Evolutionary conservation across 1,140 invertebrate species (phyloP).

Genomic region (Aphaenogaster rudis): DNA sequence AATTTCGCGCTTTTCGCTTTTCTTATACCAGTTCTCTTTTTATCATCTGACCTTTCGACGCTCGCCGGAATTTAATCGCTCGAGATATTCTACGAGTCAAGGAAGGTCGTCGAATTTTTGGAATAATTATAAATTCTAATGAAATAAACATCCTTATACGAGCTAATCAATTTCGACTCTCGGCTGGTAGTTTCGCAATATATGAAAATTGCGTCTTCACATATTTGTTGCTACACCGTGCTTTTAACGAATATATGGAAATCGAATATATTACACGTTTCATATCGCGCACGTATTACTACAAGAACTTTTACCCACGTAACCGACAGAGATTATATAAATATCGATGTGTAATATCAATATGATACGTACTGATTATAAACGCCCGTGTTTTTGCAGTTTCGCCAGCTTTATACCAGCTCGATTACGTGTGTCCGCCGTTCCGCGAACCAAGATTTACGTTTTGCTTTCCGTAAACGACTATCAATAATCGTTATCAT

Average conservation of each 20-base stretch:
- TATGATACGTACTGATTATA: constrained; percentile 4
- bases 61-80: neutral
- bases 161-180: neutral
- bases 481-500: neutral
- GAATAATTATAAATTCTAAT: neutral
- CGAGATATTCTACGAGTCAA: neutral
- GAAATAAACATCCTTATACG: neutral
- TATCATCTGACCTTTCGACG: neutral
- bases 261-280: neutral
- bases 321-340: constrained; percentile 37
- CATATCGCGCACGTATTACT: neutral
- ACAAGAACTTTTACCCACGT: constrained; percentile 10
- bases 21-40: neutral
- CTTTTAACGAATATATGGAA: constrained; percentile 24
- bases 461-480: neutral
- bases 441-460: neutral
- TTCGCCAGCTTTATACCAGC: constrained; percentile 1
- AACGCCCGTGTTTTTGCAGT: constrained; percentile 13
- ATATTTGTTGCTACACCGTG: neutral
- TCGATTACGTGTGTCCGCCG: constrained; percentile 16
- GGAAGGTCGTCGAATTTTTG: neutral
- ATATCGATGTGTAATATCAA: constrained; percentile 38
- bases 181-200: neutral
- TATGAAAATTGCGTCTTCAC: neutral
- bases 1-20: neutral